Evolutionary conservation across 2,113 vertebrate species (phyloP), one percentile per base, ranked within the genome.

Genomic region (Pseudorectes ferrugineus): DNA sequence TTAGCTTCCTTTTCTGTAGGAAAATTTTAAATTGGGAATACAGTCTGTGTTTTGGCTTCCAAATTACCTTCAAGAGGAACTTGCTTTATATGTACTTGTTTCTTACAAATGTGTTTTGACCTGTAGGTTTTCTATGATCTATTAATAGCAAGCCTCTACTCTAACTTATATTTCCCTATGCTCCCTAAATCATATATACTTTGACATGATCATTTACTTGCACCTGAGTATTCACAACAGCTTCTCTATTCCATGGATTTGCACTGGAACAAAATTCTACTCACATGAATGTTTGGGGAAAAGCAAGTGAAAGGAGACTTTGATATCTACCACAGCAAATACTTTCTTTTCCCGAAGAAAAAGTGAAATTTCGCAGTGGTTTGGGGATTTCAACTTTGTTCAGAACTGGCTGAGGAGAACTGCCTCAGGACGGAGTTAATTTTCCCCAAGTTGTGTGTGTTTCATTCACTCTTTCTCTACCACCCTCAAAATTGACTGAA

Each of bases 301-400:
- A 70, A 94, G 51, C 46, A 82, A 89, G 85, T 93, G 71, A 95
- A 94, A 85, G 66, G 59, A 48, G 28, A 62, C 59, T 85, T 82
- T 88, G 81, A 85, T 33, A 79, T 78, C 24, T 8, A 63, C 38
- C n/a, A 76, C n/a, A 68, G 73, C 67, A 85, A 75, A 75, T 78
- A 38, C 42, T 77, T 77, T 66, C 8, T 80, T 92, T 84, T 86
- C 52, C 26, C 35, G 14, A 54, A 91, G 49, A 59, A 80, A 91
- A 92, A 57, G 11, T 61, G 61, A 68, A 85, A 79, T 73, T 73
- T 72, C 31, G 25, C 49, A 63, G 67, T 80, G 28, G 24, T 85
- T 93, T 75, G 9, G 11, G 19, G 8, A 3, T 59, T 89, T 91
- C 22, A 58, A 6, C 70, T 95, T 57, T n/a, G 19, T 66, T 88